Evolutionary conservation across 2,888 invertebrate species (phyloP), one percentile per base, ranked within the genome.

Genomic region (Lasioglossum leucozonium): DNA sequence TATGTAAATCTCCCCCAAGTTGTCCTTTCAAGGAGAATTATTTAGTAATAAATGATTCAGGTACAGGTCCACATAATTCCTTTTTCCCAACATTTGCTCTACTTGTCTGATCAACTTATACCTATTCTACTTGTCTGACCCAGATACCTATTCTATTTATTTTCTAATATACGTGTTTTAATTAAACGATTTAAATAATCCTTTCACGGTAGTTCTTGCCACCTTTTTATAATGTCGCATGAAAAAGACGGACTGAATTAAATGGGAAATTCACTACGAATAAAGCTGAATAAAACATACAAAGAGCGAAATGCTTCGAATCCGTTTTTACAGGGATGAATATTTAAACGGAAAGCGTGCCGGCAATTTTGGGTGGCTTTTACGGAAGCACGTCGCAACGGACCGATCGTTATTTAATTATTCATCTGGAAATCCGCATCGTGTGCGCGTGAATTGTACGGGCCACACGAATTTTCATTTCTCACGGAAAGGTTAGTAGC

Each of bases 341-440:
- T 62, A 62, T 30, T 62, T 62, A 62, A 62, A 34, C 18, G 3
- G 0, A 18, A 34, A 34, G 34, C 34, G 18, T 13, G 65, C 22
- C 34, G 22, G 65, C 65, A 65, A 65, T 65, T 65, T 65, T 34
- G 51, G 18, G 18, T 34, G 30, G 34, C 65, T 65, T 34, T 65
- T 30, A 34, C 65, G 65, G 8, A 10, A 34, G 65, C 18, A 34
- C 65, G 34, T 65, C 22, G 65, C 8, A 34, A 10, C 65, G 18
- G 65, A 22, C 16, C 65, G 65, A 22, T 65, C 30, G 65, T 65
- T 34, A 65, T 65, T 65, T 30, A 65, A 65, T 65, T 34, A 65
- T 34, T 65, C 65, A 34, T 18, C 65, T 34, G 34, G 34, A 65
- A 65, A 30, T 65, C 34, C 34, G 62, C 10, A 6, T 62, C 62